Evolutionary conservation across 1,140 invertebrate species (phyloP).

Genomic region (Hydropsyche tenuis): DNA sequence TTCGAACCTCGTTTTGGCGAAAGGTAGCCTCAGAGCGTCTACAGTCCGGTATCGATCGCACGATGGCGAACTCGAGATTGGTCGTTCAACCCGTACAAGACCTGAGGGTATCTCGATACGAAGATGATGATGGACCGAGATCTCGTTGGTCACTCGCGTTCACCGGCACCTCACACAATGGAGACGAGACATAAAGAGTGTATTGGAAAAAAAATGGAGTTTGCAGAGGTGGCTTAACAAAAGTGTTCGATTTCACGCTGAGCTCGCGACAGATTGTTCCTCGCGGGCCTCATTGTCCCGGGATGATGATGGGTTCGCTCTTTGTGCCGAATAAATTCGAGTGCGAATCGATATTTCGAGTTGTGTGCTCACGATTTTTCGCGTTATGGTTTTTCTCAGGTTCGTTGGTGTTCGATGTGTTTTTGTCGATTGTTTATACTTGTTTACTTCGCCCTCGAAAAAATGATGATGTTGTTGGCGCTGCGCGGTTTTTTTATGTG

Average conservation of each 20-base stretch:
- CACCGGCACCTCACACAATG: background rate
- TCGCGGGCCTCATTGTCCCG: slow-evolving; percentile 8
- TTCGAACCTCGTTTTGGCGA: slow-evolving; percentile 1
- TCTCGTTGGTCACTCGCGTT: slow-evolving; percentile 8
- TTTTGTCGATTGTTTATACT: no score
- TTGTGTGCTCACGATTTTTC: slow-evolving; percentile 2
- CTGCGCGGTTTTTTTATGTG: no score
- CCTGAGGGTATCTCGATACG: slow-evolving; percentile 21
- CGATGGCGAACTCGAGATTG: slow-evolving; percentile 19
- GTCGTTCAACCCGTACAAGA: slow-evolving; percentile 21
- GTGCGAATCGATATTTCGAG: background rate
- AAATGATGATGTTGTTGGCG: no score
- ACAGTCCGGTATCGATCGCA: slow-evolving; percentile 23
- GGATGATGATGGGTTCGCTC: background rate
- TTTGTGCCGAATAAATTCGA: background rate
- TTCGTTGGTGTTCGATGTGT: no score
- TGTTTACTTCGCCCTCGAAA: no score
- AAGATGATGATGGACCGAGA: slow-evolving; percentile 20
- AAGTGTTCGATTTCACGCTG: slow-evolving; percentile 23
- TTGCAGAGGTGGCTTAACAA: background rate
- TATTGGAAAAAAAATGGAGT: slow-evolving; percentile 3
- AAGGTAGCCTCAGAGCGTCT: background rate
- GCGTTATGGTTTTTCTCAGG: background rate
- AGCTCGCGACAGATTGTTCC: slow-evolving; percentile 18
- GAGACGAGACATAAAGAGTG: background rate